Evolutionary conservation across 92 coral and sea anemone species (phyloP).

Genomic region (Muricea muricata): DNA sequence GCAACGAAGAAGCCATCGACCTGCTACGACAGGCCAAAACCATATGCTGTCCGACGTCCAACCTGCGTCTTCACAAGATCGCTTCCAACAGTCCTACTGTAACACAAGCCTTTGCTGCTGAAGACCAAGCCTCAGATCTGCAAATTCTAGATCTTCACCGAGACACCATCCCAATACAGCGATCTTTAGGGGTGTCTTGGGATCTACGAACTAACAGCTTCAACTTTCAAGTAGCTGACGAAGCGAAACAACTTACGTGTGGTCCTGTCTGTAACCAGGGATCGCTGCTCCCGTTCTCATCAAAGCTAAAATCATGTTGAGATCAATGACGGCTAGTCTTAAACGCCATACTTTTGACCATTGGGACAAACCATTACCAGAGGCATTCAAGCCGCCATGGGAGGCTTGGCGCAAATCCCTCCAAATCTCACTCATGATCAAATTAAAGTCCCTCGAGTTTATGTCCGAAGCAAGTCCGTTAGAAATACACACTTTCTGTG

Average conservation of each 20-base stretch:
- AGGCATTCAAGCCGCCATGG: not conserved
- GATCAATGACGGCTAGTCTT: no score
- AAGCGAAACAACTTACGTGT: slow-evolving; percentile 63
- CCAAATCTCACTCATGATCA: not conserved
- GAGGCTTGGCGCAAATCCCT: not conserved
- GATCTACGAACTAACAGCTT: slow-evolving; percentile 53
- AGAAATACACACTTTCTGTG: not conserved
- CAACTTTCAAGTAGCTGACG: slow-evolving; percentile 48
- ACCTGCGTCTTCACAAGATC: slow-evolving; percentile 71
- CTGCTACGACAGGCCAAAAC: slow-evolving; percentile 57
- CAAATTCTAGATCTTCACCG: slow-evolving; percentile 48
- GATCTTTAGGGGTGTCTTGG: slow-evolving; percentile 69
- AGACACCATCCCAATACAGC: slow-evolving; percentile 57
- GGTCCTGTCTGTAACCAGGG: slow-evolving; percentile 4
- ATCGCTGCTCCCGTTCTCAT: not conserved
- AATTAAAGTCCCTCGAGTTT: not conserved
- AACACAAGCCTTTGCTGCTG: slow-evolving; percentile 51
- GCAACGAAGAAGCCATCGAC: slow-evolving; percentile 58
- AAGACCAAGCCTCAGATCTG: slow-evolving; percentile 61
- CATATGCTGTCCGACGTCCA: no score
- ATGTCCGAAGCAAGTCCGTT: not conserved
- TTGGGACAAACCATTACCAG: not conserved
- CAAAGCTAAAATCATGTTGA: not conserved
- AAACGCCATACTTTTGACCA: no score
- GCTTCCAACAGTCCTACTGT: slow-evolving; percentile 59